Base-by-base conservation (phyloP, 2,888 invertebrate species). In the Leptogaster cylindrica region DNA sequence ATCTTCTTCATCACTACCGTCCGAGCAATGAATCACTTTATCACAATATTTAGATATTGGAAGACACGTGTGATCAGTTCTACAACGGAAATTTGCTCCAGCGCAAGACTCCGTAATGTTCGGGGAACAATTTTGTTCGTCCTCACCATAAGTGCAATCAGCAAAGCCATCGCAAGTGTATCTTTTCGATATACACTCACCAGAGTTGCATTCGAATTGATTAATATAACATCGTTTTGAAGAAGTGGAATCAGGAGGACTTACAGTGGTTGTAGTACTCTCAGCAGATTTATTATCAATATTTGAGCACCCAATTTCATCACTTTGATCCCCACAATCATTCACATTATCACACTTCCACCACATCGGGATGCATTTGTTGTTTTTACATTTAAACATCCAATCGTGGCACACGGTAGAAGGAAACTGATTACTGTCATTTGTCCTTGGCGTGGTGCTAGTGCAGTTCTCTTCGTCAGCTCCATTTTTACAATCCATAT, bases 291-390 rank as follows among this genome's bases (percentile, higher is more conserved):
- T 67, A 27, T 23, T 36, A 1, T 65, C 28, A 7, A 74, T 72
- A 4, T 73, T 28, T 14, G 74, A 82, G 69, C 87, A 90, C 0
- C 88, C 89, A 0, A 85, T 71, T 76, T 93, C 93, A 75, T 93
- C 92, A 0, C 89, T 88, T 39, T 84, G 83, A 72, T 92, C 91
- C 0, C 86, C 88, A 72, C 92, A 92, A 74, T 92, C 92, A 73
- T 89, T 84, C 1, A 89, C 88, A 23, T 83, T 85, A 75, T 92
- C 92, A 75, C 92, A 92, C 71, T 89, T 87, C 92, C 91, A 91
- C 89, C 90, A 90, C 71, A 87, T 86, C 0, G 91, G 91, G 48
- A 91, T 83, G 74, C 91, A 91, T 76, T 87, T 87, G 7, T 82
- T 84, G 73, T 89, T 89, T 14, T 83, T 80, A 74, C 92, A 92